Conservation (phyloP, 2,113 vertebrate species). For the Guaruba guarouba region DNA sequence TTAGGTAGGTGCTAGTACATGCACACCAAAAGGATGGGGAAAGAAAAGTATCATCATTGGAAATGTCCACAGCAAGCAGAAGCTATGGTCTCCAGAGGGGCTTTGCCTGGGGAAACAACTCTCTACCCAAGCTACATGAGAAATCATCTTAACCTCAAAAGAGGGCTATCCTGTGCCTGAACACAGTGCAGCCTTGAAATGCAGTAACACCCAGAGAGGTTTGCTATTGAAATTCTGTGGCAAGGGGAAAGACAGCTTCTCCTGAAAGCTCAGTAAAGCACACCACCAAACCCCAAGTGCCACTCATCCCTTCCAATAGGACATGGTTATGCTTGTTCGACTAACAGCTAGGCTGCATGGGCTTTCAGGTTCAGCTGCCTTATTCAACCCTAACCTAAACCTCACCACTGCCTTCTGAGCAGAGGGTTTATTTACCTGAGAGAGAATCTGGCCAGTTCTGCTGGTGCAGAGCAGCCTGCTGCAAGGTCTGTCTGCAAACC, state of each 20-base stretch:
- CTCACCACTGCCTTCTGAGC: background rate
- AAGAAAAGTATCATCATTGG: accelerated
- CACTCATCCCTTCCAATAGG: accelerated
- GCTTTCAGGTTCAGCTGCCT: background rate
- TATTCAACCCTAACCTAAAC: background rate
- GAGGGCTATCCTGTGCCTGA: background rate
- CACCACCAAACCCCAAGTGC: background rate
- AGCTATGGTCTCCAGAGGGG: background rate
- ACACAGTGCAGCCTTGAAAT: background rate
- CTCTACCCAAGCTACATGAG: background rate
- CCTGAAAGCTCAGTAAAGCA: background rate
- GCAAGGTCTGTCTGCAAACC: background rate
- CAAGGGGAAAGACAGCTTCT: background rate
- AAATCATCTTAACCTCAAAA: background rate
- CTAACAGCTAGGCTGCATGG: background rate
- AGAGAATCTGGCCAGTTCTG: background rate
- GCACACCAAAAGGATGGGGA: background rate
- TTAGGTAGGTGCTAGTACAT: background rate
- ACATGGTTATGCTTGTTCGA: accelerated
- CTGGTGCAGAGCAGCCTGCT: background rate
- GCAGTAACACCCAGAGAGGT: background rate
- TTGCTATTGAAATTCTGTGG: background rate
- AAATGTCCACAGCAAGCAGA: background rate
- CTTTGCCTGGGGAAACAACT: background rate
- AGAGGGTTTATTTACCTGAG: background rate